Evolutionary conservation across 2,888 invertebrate genomes (phyloP).

Genomic region (Tenthredo mesomela): DNA sequence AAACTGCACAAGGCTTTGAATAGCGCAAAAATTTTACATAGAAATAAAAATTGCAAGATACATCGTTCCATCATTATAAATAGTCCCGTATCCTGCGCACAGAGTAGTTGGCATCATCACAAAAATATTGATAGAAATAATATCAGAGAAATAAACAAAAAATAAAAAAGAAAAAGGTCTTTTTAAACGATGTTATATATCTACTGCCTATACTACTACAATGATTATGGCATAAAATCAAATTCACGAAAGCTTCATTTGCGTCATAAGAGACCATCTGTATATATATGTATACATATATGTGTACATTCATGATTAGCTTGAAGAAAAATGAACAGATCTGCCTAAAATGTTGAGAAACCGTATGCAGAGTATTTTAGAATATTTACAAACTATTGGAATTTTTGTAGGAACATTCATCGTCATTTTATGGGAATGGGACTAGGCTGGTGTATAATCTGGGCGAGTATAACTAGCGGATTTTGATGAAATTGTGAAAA

Average conservation of each 20-base stretch:
- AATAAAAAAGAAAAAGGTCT: not conserved
- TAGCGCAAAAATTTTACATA: not conserved
- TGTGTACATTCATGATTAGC: not conserved
- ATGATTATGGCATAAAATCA: constrained; percentile 42
- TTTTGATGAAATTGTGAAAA: constrained; percentile 33
- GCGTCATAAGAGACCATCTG: not conserved
- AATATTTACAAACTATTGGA: not conserved
- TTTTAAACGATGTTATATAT: constrained; percentile 2
- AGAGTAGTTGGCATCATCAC: constrained; percentile 33
- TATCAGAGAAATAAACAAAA: constrained; percentile 46
- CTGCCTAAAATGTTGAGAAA: not conserved
- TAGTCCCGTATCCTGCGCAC: constrained; percentile 3
- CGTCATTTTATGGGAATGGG: not conserved
- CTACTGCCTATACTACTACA: not conserved
- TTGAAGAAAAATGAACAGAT: not conserved
- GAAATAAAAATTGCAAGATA: constrained; percentile 16
- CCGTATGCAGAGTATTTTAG: not conserved
- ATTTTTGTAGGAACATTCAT: not conserved
- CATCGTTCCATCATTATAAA: constrained; percentile 39
- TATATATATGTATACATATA: not conserved
- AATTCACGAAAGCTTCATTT: constrained; percentile 5
- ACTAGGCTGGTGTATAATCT: not conserved
- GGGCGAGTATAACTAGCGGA: not conserved
- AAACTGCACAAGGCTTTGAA: not conserved
- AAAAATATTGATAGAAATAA: constrained; percentile 22